phyloP scores from a whole-genome alignment of 92 coral and sea anemone genomes.

The Hydrozoanthus gracilis region DNA sequence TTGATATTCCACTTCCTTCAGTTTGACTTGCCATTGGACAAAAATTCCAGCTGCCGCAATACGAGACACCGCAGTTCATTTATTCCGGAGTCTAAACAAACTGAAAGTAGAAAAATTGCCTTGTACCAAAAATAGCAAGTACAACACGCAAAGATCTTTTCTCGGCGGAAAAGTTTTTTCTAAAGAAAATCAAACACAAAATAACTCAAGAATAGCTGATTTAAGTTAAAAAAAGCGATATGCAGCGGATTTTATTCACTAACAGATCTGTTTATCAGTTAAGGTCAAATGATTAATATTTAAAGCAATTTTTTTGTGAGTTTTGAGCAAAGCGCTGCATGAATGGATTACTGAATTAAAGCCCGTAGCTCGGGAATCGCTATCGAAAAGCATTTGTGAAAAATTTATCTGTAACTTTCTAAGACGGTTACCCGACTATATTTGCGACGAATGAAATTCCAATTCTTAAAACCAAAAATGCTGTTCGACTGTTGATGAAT shows the following conservation, averaged over 20 bases:
- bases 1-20: background rate
- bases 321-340: background rate
- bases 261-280: background rate
- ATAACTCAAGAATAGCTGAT: no score
- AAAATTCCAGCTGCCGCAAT: background rate
- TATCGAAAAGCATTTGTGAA: background rate
- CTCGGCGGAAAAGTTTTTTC: background rate
- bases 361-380: background rate
- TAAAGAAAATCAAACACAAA: background rate
- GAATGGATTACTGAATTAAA: background rate
- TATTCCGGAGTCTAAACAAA: constrained; percentile 2
- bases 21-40: background rate
- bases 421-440: no score
- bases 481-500: background rate
- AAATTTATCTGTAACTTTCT: no score
- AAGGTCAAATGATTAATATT: background rate
- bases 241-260: background rate
- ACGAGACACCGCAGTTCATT: background rate
- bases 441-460: no score
- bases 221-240: no score
- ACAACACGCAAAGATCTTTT: background rate
- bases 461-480: background rate
- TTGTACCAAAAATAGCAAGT: background rate
- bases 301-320: background rate
- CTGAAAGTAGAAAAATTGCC: background rate